Evolutionary conservation across 2,797 vertebrate species (phyloP).

Genomic region (Lutjanus campechanus): DNA sequence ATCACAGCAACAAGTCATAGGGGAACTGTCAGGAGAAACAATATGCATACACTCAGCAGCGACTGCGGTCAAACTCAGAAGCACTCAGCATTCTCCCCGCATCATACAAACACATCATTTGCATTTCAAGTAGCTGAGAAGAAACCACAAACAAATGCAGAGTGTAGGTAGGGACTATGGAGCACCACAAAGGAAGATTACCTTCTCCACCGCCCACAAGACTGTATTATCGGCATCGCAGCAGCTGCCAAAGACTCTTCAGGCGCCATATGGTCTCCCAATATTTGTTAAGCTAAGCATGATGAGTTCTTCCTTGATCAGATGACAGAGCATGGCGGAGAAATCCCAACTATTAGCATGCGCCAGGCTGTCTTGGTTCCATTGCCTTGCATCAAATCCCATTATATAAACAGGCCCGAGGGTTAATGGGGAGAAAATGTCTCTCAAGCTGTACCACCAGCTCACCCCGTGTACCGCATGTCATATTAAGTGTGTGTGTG

Average conservation of each 20-base stretch:
- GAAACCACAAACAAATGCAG: conserved; percentile 48
- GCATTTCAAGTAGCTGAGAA: conserved; percentile 73
- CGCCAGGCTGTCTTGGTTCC: conserved; percentile 54
- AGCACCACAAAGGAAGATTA: conserved; percentile 65
- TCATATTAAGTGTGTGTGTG: background rate
- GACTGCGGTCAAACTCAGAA: conserved; percentile 48
- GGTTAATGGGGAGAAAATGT: conserved; percentile 66
- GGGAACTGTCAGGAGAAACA: conserved; percentile 40
- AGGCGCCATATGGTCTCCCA: conserved; percentile 66
- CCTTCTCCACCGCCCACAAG: conserved; percentile 53
- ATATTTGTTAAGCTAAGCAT: conserved; percentile 75
- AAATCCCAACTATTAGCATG: conserved; percentile 62
- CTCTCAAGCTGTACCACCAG: conserved; percentile 42
- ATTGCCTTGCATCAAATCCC: conserved; percentile 60
- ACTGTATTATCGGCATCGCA: conserved; percentile 36
- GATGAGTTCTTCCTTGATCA: conserved; percentile 73
- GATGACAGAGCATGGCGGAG: conserved; percentile 63
- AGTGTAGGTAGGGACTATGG: conserved; percentile 41
- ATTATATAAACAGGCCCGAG: conserved; percentile 65
- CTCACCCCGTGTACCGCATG: conserved; percentile 8
- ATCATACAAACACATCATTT: conserved; percentile 66
- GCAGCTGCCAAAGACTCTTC: conserved; percentile 63
- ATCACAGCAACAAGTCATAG: conserved; percentile 45
- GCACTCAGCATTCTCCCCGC: conserved; percentile 41
- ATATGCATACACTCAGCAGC: conserved; percentile 21